Evolutionary conservation across 2,797 vertebrate genomes (phyloP).

Genomic region (Onychomys leucogaster): DNA sequence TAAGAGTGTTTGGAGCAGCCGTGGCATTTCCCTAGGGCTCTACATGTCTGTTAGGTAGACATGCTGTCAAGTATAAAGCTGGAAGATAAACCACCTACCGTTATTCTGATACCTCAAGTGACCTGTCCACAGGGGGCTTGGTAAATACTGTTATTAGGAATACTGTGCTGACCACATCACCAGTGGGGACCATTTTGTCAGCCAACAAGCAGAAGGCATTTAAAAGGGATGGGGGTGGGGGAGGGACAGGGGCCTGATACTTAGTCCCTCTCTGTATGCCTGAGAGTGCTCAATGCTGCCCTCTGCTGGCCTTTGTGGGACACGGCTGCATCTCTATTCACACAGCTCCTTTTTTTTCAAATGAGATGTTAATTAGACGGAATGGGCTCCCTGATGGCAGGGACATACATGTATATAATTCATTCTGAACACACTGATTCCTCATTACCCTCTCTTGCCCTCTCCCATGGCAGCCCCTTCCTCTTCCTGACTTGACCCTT

Average conservation of each 20-base stretch:
- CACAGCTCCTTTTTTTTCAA: neutral
- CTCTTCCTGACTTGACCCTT: neutral
- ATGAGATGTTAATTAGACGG: neutral
- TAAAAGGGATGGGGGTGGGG: neutral
- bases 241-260: neutral
- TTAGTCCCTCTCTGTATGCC: neutral
- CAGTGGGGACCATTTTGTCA: neutral
- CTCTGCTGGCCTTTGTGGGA: constrained; percentile 50
- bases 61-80: too few relatives aligned
- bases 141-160: neutral
- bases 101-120: neutral
- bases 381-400: neutral
- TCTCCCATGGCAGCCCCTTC: neutral
- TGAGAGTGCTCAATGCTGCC: neutral
- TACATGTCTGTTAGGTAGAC: too few relatives aligned
- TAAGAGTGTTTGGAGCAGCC: too few relatives aligned
- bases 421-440: neutral
- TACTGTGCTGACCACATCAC: neutral
- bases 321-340: neutral
- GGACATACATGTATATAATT: neutral
- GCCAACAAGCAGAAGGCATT: neutral
- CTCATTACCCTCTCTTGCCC: neutral
- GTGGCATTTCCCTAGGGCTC: neutral
- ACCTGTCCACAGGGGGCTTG: neutral
- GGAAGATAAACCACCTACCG: accelerated